Evolutionary conservation across 2,797 vertebrate genomes (phyloP).

Genomic region (Clarias pachynema): DNA sequence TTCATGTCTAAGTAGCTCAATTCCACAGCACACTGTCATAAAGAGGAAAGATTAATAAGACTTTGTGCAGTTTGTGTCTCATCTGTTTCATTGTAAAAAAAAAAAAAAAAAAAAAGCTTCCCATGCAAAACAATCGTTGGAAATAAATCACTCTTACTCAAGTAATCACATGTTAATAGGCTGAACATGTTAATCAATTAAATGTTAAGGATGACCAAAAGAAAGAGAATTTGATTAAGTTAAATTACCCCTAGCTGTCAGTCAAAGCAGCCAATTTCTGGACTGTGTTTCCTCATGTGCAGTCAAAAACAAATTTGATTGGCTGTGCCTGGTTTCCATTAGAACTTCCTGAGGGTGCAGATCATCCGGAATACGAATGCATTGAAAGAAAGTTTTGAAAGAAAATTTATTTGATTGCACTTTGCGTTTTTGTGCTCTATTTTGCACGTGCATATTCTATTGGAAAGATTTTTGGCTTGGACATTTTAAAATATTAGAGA

Average conservation of each 20-base stretch:
- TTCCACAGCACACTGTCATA: constrained; percentile 48
- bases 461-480: neutral
- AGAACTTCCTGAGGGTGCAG: constrained; percentile 42
- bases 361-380: constrained; percentile 37
- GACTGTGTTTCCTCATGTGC: constrained; percentile 62
- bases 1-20: constrained; percentile 70
- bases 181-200: constrained; percentile 64
- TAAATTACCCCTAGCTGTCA: constrained; percentile 66
- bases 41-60: constrained; percentile 30
- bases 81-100: neutral
- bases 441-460: constrained; percentile 12
- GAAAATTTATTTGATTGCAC: constrained; percentile 29
- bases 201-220: constrained; percentile 31
- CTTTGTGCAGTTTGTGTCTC: neutral
- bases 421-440: constrained; percentile 10
- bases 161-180: constrained; percentile 20
- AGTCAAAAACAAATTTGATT: constrained; percentile 50
- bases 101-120: neutral
- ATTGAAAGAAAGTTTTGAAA: constrained; percentile 21
- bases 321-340: constrained; percentile 57
- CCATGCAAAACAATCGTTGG: neutral
- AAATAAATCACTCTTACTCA: neutral
- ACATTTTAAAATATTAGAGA: neutral
- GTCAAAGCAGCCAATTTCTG: constrained; percentile 62
- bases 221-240: constrained; percentile 33